Conservation (phyloP, 2,888 invertebrate genomes). For the Leucoma salicis region DNA sequence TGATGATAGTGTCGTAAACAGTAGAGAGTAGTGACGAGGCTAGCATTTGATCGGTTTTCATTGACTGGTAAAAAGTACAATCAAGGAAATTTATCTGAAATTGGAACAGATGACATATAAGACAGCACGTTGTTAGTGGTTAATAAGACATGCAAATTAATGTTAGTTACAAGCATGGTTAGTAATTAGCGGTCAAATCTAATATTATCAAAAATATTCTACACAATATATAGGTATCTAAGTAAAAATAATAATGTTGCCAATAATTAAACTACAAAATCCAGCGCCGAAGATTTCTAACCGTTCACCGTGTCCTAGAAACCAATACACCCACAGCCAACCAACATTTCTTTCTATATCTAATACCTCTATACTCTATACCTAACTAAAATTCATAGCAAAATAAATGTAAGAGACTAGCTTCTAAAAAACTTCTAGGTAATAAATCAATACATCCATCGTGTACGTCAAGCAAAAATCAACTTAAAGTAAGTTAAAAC, state of each 20-base stretch:
- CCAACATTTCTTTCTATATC: conserved; percentile 77
- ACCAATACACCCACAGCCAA: conserved; percentile 69
- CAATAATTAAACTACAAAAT: conserved; percentile 42
- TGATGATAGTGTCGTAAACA: too few species aligned
- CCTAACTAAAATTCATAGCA: conserved; percentile 80
- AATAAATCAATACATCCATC: conserved; percentile 11
- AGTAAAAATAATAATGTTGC: background rate
- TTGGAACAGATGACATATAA: too few species aligned
- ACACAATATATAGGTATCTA: background rate
- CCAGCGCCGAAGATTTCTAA: conserved; percentile 70
- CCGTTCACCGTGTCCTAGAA: conserved; percentile 75
- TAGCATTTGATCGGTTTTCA: too few species aligned
- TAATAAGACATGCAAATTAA: too few species aligned
- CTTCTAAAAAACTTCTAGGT: conserved; percentile 63
- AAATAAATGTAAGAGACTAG: conserved; percentile 78
- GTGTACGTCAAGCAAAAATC: background rate
- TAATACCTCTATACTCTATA: conserved; percentile 51
- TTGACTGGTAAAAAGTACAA: too few species aligned
- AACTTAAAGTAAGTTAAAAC: background rate
- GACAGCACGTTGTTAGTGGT: too few species aligned
- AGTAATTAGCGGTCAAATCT: too few species aligned
- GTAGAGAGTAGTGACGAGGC: too few species aligned
- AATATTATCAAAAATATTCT: too few species aligned
- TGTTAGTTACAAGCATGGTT: too few species aligned
- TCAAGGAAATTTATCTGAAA: too few species aligned